These are phyloP conservation scores for Heterodera schachtii DNA, from an alignment of 1,140 invertebrate species.

Conservation along the genomic window DNA sequence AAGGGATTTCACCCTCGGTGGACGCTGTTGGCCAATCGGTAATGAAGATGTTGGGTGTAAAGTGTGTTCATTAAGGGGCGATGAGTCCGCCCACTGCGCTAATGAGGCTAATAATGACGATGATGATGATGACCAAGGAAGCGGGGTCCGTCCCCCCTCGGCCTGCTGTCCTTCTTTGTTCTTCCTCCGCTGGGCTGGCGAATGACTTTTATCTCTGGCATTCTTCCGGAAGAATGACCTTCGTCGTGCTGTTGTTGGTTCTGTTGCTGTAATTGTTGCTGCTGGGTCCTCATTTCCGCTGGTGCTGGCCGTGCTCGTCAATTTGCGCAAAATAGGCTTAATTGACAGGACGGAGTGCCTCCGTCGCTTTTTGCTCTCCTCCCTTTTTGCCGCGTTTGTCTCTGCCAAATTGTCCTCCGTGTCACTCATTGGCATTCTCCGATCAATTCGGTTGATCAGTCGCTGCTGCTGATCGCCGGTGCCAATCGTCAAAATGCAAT, in stretches of 20 bases:
- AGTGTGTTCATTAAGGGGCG: not conserved
- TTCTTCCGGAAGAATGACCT: not conserved
- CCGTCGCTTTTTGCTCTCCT: not conserved
- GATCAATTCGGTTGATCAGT: not conserved
- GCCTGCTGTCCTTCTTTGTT: not conserved
- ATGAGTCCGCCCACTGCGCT: not conserved
- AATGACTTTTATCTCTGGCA: not conserved
- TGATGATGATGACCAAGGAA: not conserved
- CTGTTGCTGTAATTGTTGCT: not conserved
- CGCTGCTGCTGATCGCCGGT: not conserved
- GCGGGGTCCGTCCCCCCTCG: too few species aligned
- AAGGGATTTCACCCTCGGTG: not conserved
- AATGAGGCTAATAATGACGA: not conserved
- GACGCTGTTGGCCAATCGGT: not conserved
- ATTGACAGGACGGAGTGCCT: constrained; percentile 5
- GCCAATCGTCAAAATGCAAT: not conserved
- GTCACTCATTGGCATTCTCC: not conserved
- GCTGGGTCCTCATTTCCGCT: not conserved
- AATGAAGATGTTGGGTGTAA: not conserved
- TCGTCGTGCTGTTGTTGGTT: too few species aligned
- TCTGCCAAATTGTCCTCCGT: not conserved
- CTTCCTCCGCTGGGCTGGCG: not conserved
- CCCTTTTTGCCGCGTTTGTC: not conserved
- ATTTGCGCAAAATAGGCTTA: constrained; percentile 11
- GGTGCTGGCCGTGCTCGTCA: not conserved